Conservation (phyloP, 2,888 invertebrate genomes). For the Pammene aurita region DNA sequence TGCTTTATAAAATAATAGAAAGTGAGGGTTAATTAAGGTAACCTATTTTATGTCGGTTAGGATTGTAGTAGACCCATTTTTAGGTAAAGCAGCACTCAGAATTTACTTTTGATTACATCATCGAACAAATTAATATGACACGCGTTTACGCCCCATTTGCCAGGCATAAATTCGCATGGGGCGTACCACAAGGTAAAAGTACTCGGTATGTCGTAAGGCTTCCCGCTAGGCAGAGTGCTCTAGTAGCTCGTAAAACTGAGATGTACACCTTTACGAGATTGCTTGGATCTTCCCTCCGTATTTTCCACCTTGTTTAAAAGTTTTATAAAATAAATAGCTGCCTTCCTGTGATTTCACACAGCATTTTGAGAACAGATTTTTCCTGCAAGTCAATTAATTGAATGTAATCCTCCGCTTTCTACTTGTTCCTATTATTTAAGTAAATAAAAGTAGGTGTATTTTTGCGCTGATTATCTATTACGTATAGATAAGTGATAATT, state of each 20-base stretch:
- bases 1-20: too few species aligned
- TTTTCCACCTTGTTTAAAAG: background rate
- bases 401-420: too few species aligned
- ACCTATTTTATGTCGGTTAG: background rate
- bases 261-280: background rate
- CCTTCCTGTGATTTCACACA: too few species aligned
- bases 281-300: background rate
- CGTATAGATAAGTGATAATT: background rate
- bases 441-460: too few species aligned
- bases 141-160: slow-evolving; percentile 10
- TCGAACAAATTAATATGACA: slow-evolving; percentile 24
- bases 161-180: slow-evolving; percentile 3
- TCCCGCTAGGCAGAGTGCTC: slow-evolving; percentile 10
- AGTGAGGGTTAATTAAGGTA: background rate
- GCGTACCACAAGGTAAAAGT: slow-evolving; percentile 15
- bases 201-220: slow-evolving; percentile 14
- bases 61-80: too few species aligned
- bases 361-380: too few species aligned
- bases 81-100: too few species aligned
- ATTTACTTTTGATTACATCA: slow-evolving; percentile 12
- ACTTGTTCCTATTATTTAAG: too few species aligned
- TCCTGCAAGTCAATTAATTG: too few species aligned
- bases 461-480: too few species aligned
- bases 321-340: background rate
- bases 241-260: slow-evolving; percentile 18